Evolutionary conservation across 1,140 invertebrate genomes (phyloP).

Genomic region (Drosophila mayri): DNA sequence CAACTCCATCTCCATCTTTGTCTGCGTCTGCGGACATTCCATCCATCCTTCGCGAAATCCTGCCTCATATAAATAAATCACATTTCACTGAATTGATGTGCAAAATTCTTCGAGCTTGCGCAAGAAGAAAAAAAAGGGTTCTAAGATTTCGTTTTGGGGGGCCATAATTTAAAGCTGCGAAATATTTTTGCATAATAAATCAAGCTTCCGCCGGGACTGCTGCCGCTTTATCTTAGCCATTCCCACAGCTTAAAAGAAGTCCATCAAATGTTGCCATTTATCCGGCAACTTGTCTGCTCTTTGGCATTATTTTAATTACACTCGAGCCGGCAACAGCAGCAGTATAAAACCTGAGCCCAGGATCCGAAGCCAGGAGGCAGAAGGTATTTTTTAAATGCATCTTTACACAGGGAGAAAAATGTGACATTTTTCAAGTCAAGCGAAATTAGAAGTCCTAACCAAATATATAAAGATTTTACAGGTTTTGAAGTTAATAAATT

Average conservation of each 20-base stretch:
- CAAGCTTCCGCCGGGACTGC: constrained; percentile 58
- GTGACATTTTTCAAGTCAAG: neutral
- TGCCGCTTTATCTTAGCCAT: constrained; percentile 21
- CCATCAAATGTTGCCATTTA: constrained; percentile 60
- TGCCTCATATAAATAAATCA: constrained; percentile 77
- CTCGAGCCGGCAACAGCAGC: constrained; percentile 37
- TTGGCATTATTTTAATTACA: constrained; percentile 78
- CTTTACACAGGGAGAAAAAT: constrained; percentile 1
- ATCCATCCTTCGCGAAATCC: constrained; percentile 32
- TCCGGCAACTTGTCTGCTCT: constrained; percentile 62
- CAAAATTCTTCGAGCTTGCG: constrained; percentile 57
- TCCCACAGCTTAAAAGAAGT: constrained; percentile 32
- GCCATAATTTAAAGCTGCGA: constrained; percentile 61
- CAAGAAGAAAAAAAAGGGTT: constrained; percentile 13
- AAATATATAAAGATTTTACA: neutral
- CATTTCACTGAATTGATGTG: constrained; percentile 72
- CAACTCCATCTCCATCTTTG: neutral
- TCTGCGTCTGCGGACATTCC: constrained; percentile 6
- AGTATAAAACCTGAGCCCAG: constrained; percentile 35
- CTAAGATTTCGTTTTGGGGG: constrained; percentile 44
- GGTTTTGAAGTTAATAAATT: neutral
- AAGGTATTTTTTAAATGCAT: constrained; percentile 75
- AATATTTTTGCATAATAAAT: constrained; percentile 80
- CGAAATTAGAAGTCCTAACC: too few species aligned
- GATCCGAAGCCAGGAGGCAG: constrained; percentile 23